A percentile compares a stretch with the other conserved stretches of the same genome.
These are phyloP conservation scores for Genyomyrus donnyi DNA, from an alignment of 2,113 vertebrate species.

Conservation along the genomic window DNA sequence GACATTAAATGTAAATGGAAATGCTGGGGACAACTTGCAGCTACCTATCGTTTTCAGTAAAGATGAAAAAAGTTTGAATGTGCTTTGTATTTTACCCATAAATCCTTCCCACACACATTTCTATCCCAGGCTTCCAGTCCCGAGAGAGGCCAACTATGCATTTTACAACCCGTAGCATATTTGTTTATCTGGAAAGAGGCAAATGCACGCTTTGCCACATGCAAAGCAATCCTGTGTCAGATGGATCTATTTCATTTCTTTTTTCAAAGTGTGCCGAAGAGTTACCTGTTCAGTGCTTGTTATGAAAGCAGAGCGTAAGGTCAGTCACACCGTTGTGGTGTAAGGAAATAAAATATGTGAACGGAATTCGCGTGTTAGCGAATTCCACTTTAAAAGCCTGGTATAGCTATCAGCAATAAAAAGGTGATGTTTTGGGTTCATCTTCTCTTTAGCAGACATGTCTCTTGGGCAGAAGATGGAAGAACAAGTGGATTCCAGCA, in stretches of 20 bases:
- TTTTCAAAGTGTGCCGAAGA: background rate
- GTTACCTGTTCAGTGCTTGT: slow-evolving; percentile 10
- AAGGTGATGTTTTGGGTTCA: slow-evolving; percentile 24
- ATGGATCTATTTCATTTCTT: slow-evolving; percentile 6
- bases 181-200: slow-evolving; percentile 22
- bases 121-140: slow-evolving; percentile 8
- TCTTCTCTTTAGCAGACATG: slow-evolving; percentile 43
- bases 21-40: background rate
- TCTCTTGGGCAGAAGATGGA: slow-evolving; percentile 65
- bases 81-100: background rate
- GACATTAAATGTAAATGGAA: background rate
- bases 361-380: background rate
- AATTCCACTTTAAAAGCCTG: background rate
- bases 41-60: background rate
- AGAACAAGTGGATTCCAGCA: slow-evolving; percentile 62
- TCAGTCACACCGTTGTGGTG: background rate
- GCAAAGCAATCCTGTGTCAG: background rate
- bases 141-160: slow-evolving; percentile 11
- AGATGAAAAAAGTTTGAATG: background rate
- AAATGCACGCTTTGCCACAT: background rate
- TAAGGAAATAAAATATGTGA: background rate
- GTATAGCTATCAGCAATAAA: background rate
- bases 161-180: background rate
- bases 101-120: slow-evolving; percentile 21
- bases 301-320: background rate